These are phyloP conservation scores for Sylvicola fuscatus DNA, from an alignment of 2,888 invertebrate genomes.

Conservation along the genomic window DNA sequence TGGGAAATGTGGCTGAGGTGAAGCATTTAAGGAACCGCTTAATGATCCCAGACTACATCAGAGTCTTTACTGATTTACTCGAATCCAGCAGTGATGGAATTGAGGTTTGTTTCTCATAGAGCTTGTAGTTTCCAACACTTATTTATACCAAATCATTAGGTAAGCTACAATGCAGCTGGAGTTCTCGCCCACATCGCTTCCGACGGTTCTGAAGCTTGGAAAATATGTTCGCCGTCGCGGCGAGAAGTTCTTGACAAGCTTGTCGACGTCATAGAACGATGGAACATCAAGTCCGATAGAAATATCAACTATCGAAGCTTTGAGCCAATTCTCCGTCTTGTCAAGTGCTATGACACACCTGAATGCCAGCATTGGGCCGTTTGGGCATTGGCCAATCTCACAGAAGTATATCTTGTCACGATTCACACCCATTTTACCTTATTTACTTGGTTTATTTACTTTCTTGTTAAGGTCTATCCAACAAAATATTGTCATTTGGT, in stretches of 20 bases:
- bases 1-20: constrained; percentile 95
- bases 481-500: constrained; percentile 82
- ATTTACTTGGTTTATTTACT: constrained; percentile 13
- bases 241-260: constrained; percentile 52
- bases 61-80: constrained; percentile 69
- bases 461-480: constrained; percentile 38
- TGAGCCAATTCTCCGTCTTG: constrained; percentile 74
- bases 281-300: constrained; percentile 70
- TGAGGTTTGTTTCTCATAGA: constrained; percentile 38
- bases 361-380: constrained; percentile 93
- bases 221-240: constrained; percentile 45
- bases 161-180: constrained; percentile 89
- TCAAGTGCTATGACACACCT: constrained; percentile 66
- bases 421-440: background rate
- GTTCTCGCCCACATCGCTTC: constrained; percentile 90
- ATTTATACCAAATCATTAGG: constrained; percentile 24
- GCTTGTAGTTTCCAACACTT: too few species aligned
- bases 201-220: constrained; percentile 75
- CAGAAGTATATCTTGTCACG: constrained; percentile 26
- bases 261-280: constrained; percentile 63
- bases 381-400: constrained; percentile 94
- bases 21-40: constrained; percentile 55
- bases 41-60: constrained; percentile 67
- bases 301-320: constrained; percentile 96
- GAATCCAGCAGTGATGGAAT: constrained; percentile 81